Base-by-base conservation (phyloP, 2,113 vertebrate species). In the Geothlypis trichas region DNA sequence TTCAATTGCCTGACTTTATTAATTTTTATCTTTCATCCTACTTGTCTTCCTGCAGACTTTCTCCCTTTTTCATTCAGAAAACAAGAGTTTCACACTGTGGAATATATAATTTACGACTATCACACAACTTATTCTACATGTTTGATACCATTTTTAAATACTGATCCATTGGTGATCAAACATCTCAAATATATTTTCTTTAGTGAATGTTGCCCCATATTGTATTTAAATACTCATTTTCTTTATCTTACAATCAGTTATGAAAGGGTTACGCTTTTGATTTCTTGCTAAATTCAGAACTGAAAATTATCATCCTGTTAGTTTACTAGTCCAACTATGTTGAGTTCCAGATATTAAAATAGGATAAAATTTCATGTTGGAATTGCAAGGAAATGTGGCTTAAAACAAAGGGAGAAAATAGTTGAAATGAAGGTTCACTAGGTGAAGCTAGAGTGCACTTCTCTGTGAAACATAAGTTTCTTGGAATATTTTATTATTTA, bases 21-120 rank as follows among this genome's bases (percentile, higher is more conserved):
- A 91, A 96, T 97, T 97, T 97, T 95, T 96, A 93, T 97, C 90
- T 97, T 98, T 96, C 54, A 94, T 97, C 93, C 93, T 91, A 31
- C 76, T 95, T 89, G 69, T 67, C 65, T 87, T 79, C 73, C 73
- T 93, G 87, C 85, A 54, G 28, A 46, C 67, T 77, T 92, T 94
- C 63, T 73, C 28, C 5, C 35, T 88, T 92, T 83, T 66, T 83
- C 86, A 27, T 84, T 74, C 11, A 16, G 47, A 42, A 82, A n/a
- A 77, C 51, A 82, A 76, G 30, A 30, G 3, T 61, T 65, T 44
- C 41, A 30, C 12, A 4, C 37, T 58, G 7, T 79, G 86, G 78
- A 83, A 19, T 12, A 8, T 51, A 14, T 2, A 58, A 66, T 81
- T 80, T 84, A 35, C 1, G 3, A 35, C n/a, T 35, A 52, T 52